A percentile compares a stretch with the other conserved stretches of the same genome.
These are phyloP conservation scores for Polia nebulosa DNA, from an alignment of 2,888 invertebrate species.

Conservation along the genomic window DNA sequence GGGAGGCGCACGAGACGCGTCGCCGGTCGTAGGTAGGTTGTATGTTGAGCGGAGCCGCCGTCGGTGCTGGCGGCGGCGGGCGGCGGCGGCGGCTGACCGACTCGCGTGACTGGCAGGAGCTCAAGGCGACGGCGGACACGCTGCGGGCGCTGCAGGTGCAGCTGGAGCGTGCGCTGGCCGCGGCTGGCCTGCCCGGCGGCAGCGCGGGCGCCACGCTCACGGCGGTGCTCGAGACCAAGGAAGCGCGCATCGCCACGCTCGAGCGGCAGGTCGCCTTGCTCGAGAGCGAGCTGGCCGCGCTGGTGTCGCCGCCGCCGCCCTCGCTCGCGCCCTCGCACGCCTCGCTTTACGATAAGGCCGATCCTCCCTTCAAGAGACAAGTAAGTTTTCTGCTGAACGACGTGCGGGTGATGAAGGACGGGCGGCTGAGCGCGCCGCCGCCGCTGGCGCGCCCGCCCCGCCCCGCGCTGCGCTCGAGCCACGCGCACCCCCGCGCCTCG, in stretches of 20 bases:
- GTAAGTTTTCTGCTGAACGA: conserved; percentile 96
- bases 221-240: conserved; percentile 96
- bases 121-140: conserved; percentile 96
- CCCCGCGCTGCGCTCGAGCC: conserved; percentile 73
- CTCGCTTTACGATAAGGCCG: conserved; percentile 92
- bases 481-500: conserved; percentile 72
- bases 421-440: conserved; percentile 88
- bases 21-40: conserved; percentile 79
- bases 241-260: conserved; percentile 96
- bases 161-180: conserved; percentile 94
- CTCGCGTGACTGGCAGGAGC: conserved; percentile 92
- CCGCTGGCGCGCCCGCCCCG: conserved; percentile 75
- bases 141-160: conserved; percentile 95
- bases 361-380: conserved; percentile 94
- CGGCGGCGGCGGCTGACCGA: conserved; percentile 85
- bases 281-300: conserved; percentile 93
- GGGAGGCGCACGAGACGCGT: conserved; percentile 77
- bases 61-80: conserved; percentile 76
- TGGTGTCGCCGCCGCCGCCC: conserved; percentile 88
- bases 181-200: conserved; percentile 91
- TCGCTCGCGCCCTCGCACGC: conserved; percentile 90
- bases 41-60: conserved; percentile 77
- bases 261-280: conserved; percentile 96
- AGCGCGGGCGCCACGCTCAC: conserved; percentile 93
- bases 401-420: conserved; percentile 95